Evolutionary conservation across 2,113 vertebrate species (phyloP), one percentile per base, ranked within the genome.

Genomic region (Microcebus jonahi): DNA sequence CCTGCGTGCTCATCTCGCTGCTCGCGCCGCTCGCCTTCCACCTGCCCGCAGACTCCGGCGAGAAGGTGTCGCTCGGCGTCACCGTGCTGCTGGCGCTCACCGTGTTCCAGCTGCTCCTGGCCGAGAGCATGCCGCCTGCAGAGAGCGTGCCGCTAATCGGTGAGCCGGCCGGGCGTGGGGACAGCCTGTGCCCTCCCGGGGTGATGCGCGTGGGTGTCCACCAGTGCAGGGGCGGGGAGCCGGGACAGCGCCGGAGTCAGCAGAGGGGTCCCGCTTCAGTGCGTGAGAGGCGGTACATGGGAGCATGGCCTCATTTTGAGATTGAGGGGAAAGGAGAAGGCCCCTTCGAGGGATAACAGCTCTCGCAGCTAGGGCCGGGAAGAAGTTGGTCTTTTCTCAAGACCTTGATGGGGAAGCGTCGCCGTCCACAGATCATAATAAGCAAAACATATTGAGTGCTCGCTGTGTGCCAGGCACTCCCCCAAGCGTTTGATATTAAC

Each of bases 81-180:
- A 99, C 99, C 0, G 99, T 99, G 96, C 99, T 99, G 96, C 98
- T 99, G 98, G 99, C 99, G 0, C 99, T 99, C 93, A 99, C 99
- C 0, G 99, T 99, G 96, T 99, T 99, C 98, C 99, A 99, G 98
- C 98, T 99, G 97, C 96, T 99, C 93, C 99, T 99, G 88, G 99
- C 99, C 0, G 99, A 99, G 98, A 99, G 99, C 98, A 99, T 99
- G 99, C 99, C 99, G 0, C 99, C 99, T 0, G 99, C 99, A 0
- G 99, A 99, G 97, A 99, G 99, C 12, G 99, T 99, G 77, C 99
- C 99, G 0, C 99, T 99, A 68, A 99, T 99, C 1, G 99, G 99
- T 99, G 98, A 99, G 99, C 34, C 3, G 9, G 20, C 27, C 7
- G 20, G 3, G 39, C 11, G 0, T 36, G 27, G 39, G n/a, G 73